Conservation (phyloP, 2,888 invertebrate species). For the Clostera curtula region DNA sequence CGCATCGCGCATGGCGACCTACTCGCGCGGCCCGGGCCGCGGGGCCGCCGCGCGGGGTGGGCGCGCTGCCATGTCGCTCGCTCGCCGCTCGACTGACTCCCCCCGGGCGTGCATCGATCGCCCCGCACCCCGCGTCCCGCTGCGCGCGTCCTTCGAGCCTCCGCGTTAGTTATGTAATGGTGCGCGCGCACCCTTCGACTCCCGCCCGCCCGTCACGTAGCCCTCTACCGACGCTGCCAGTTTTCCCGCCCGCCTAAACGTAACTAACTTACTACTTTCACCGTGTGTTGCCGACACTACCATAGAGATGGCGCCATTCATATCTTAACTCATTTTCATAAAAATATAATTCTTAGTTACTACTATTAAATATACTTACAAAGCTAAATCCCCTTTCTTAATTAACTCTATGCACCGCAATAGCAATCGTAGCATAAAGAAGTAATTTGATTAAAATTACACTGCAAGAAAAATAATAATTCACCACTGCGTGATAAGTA, state of each 20-base stretch:
- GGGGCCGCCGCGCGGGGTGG: slow-evolving; percentile 74
- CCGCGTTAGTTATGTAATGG: slow-evolving; percentile 59
- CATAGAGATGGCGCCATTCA: slow-evolving; percentile 16
- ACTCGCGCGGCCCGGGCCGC: slow-evolving; percentile 74
- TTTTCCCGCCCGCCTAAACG: slow-evolving; percentile 22
- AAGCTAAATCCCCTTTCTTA: too few species aligned
- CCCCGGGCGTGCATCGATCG: slow-evolving; percentile 71
- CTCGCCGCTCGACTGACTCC: slow-evolving; percentile 72
- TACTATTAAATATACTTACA: too few species aligned
- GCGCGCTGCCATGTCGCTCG: slow-evolving; percentile 73
- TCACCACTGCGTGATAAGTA: too few species aligned
- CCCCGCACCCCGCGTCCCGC: slow-evolving; percentile 62
- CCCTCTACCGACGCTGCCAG: slow-evolving; percentile 28
- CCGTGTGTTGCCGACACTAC: slow-evolving; percentile 5
- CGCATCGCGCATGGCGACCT: slow-evolving; percentile 78
- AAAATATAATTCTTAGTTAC: too few species aligned
- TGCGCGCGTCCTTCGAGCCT: slow-evolving; percentile 54
- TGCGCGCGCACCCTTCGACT: slow-evolving; percentile 61
- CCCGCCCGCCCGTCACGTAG: slow-evolving; percentile 46
- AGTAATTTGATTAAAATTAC: too few species aligned
- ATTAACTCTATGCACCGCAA: too few species aligned
- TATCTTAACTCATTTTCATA: too few species aligned
- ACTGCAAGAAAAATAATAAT: too few species aligned
- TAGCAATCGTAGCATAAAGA: too few species aligned
- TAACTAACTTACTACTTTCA: neutral